A percentile compares a stretch with the other conserved stretches of the same genome.
Evolutionary conservation across 2,888 invertebrate genomes (phyloP).

Genomic region (Drosophila heteroneura): DNA sequence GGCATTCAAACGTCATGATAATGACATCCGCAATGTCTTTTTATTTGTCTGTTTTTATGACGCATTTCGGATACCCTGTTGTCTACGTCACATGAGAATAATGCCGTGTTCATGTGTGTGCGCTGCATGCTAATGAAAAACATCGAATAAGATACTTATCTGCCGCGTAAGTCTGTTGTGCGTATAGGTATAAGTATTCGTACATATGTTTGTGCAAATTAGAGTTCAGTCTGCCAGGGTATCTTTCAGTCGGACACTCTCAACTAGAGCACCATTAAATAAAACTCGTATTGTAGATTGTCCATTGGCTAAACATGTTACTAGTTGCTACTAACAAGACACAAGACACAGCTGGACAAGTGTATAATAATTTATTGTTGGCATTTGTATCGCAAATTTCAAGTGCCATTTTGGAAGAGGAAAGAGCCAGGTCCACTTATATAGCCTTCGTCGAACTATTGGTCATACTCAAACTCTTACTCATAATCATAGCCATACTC

Average conservation of each 20-base stretch:
- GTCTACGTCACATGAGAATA: background rate
- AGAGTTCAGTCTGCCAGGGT: background rate
- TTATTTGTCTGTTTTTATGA: background rate
- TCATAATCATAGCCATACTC: background rate
- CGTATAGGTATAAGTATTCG: background rate
- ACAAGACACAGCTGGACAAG: conserved; percentile 43
- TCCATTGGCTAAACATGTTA: conserved; percentile 24
- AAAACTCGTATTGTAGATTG: conserved; percentile 17
- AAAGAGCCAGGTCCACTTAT: conserved; percentile 32
- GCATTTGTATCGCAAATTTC: conserved; percentile 50
- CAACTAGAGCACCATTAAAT: background rate
- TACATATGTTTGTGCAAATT: background rate
- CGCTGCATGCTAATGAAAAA: background rate
- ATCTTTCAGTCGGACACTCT: background rate
- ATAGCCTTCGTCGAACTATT: conserved; percentile 1
- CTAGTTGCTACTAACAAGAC: conserved; percentile 41
- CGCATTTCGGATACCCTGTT: background rate
- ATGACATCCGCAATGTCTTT: background rate
- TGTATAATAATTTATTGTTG: conserved; percentile 66
- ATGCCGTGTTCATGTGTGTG: background rate
- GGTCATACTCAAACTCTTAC: background rate
- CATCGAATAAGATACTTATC: background rate
- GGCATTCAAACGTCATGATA: background rate
- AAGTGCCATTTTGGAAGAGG: conserved; percentile 23
- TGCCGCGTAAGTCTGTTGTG: background rate